Percentiles rank a stretch among this genome's conserved stretches.
Conservation (phyloP, 2,113 vertebrate species). For the Nyctereutes procyonoides region DNA sequence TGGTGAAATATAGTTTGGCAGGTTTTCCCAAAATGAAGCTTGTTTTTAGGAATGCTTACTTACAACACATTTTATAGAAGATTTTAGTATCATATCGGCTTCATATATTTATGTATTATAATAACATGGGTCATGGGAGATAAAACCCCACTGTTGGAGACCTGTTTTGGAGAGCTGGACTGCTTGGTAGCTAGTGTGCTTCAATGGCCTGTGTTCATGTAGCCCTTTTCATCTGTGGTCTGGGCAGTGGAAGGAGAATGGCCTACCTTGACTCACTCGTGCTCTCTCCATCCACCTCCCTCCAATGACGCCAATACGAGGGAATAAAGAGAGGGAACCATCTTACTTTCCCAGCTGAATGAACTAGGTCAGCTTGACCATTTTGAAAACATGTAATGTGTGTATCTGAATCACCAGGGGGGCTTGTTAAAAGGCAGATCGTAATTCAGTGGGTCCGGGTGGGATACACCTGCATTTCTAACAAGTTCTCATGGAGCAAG, state of each 20-base stretch:
- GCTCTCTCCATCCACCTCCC: accelerated
- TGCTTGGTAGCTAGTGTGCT: neutral
- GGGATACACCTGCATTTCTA: neutral
- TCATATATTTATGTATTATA: neutral
- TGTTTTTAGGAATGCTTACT: neutral
- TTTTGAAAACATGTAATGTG: neutral
- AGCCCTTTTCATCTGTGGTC: neutral
- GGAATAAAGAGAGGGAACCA: neutral
- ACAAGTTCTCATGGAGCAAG: neutral
- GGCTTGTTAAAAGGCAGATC: neutral
- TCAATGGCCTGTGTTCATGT: neutral
- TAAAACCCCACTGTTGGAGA: neutral
- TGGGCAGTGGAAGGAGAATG: neutral
- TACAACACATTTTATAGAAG: constrained; percentile 41
- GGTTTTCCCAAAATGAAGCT: neutral
- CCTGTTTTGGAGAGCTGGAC: neutral
- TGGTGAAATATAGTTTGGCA: constrained; percentile 21
- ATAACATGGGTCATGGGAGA: neutral
- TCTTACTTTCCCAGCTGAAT: neutral
- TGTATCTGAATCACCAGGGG: neutral
- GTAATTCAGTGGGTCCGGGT: neutral
- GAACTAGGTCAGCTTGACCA: neutral
- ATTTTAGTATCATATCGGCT: neutral
- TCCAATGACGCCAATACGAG: neutral
- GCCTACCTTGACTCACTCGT: neutral